phyloP scores from a whole-genome alignment of 2,888 invertebrate species.

The Crioceris asparagi region DNA sequence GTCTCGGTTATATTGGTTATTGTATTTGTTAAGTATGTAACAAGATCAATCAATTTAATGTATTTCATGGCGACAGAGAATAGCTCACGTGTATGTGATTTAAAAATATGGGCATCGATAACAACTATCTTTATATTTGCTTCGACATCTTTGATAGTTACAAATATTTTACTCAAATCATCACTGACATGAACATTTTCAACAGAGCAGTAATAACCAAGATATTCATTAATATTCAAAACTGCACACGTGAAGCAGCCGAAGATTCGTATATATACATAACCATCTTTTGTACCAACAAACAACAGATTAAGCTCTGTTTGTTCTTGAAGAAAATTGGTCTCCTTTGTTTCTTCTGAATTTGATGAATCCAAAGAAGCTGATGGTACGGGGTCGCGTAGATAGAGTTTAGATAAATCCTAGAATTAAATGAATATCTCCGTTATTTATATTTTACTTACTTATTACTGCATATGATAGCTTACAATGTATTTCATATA shows the following conservation, averaged over 20 bases:
- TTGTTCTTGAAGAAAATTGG: constrained; percentile 50
- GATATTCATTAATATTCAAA: constrained; percentile 48
- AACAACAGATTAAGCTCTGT: constrained; percentile 58
- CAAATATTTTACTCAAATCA: constrained; percentile 59
- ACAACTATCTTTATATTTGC: constrained; percentile 42
- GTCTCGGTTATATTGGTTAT: constrained; percentile 77
- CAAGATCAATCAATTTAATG: constrained; percentile 47
- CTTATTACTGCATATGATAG: constrained; percentile 2
- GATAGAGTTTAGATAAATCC: constrained; percentile 33
- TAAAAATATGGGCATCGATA: constrained; percentile 50
- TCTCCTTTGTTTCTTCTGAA: constrained; percentile 46
- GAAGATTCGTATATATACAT: constrained; percentile 65
- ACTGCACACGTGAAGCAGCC: constrained; percentile 75
- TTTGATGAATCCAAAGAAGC: constrained; percentile 37
- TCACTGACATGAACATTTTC: constrained; percentile 58
- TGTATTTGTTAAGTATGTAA: constrained; percentile 61
- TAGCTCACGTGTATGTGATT: constrained; percentile 57
- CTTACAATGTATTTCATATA: constrained; percentile 31
- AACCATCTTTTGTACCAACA: constrained; percentile 59
- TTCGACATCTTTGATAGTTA: constrained; percentile 46
- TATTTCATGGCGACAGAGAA: constrained; percentile 64
- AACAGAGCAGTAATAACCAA: constrained; percentile 45
- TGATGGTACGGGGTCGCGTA: constrained; percentile 41
- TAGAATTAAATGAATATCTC: constrained; percentile 16
- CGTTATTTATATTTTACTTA: not conserved